Evolutionary conservation across 2,113 vertebrate genomes (phyloP).

Genomic region (Ammodytes dubius): DNA sequence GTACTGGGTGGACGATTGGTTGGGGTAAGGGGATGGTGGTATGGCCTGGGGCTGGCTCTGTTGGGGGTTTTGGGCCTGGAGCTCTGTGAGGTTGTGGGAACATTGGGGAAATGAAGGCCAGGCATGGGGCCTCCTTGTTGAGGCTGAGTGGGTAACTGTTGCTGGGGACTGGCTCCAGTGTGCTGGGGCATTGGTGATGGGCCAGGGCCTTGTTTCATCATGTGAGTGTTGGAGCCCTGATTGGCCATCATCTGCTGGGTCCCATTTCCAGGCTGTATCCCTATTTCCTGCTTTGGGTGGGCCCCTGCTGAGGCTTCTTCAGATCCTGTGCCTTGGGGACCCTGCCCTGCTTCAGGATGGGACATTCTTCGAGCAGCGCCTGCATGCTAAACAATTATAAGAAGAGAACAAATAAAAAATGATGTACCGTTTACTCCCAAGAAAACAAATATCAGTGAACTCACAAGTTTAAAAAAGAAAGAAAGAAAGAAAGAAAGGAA

Average conservation of each 20-base stretch:
- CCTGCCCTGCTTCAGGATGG: constrained; percentile 90
- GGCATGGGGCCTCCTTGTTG: constrained; percentile 88
- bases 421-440: background rate
- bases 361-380: constrained; percentile 91
- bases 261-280: constrained; percentile 88
- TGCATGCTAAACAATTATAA: constrained; percentile 76
- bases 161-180: constrained; percentile 92
- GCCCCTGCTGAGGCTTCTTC: constrained; percentile 83
- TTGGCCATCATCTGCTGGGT: constrained; percentile 91
- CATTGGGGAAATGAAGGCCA: constrained; percentile 92
- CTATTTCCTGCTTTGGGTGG: constrained; percentile 78
- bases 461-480: background rate
- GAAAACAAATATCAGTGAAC: background rate
- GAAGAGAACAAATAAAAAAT: background rate
- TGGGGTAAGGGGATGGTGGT: constrained; percentile 96
- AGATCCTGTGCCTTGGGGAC: constrained; percentile 86
- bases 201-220: constrained; percentile 93
- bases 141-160: constrained; percentile 84
- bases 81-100: constrained; percentile 92
- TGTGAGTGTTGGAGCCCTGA: constrained; percentile 87
- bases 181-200: constrained; percentile 88
- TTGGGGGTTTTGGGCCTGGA: constrained; percentile 98
- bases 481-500: background rate
- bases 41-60: constrained; percentile 95
- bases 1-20: constrained; percentile 98